phyloP scores from a whole-genome alignment of 1,140 invertebrate species.

The Pachyrhynchus sulphureomaculatus region DNA sequence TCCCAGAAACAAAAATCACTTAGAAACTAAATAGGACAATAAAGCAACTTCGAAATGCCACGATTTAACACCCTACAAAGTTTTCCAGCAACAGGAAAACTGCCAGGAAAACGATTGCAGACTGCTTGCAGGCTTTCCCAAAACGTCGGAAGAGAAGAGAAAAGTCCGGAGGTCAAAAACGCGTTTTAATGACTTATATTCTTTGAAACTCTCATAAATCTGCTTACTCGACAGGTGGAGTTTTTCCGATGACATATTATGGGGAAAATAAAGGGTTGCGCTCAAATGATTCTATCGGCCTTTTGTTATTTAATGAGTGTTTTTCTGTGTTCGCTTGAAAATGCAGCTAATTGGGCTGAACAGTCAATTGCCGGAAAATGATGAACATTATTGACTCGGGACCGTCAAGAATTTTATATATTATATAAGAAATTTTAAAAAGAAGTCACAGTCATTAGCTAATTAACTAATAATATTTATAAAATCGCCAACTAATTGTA shows the following conservation, averaged over 20 bases:
- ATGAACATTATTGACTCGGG: too few relatives aligned
- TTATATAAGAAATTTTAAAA: too few relatives aligned
- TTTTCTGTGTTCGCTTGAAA: background rate
- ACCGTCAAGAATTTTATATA: too few relatives aligned
- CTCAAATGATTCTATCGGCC: background rate
- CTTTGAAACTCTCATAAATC: conserved; percentile 25
- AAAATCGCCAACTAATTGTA: too few relatives aligned
- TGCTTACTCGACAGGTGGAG: conserved; percentile 9
- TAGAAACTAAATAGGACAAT: conserved; percentile 11
- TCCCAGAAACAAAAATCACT: conserved; percentile 8
- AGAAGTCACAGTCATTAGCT: too few relatives aligned
- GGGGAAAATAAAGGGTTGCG: background rate
- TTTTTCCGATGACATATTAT: conserved; percentile 22
- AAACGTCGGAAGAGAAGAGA: conserved; percentile 10
- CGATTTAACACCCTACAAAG: conserved; percentile 12
- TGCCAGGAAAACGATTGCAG: conserved; percentile 26
- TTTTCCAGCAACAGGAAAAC: conserved; percentile 1
- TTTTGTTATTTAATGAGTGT: background rate
- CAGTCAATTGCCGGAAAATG: too few relatives aligned
- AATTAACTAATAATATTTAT: too few relatives aligned
- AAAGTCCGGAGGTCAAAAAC: conserved; percentile 24
- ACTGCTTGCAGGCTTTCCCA: conserved; percentile 16
- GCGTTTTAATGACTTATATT: conserved; percentile 28
- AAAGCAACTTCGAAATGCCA: conserved; percentile 21
- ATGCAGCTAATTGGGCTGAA: too few relatives aligned